Base-by-base conservation (phyloP, 2,113 vertebrate genomes). In the Alexandromys fortis region DNA sequence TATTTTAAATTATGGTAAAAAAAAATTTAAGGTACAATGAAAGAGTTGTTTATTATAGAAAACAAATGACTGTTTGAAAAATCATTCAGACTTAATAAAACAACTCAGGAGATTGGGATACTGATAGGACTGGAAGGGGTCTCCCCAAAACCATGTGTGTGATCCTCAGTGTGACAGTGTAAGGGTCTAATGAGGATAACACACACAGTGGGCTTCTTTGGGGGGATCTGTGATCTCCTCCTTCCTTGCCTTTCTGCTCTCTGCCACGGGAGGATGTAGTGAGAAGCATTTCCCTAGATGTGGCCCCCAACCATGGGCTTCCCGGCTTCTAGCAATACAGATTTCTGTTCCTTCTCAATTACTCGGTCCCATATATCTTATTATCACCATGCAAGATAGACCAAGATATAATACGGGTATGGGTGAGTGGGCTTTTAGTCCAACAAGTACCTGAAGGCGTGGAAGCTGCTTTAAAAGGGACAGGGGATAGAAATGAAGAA, bases 1-100 rank as follows among this genome's bases (percentile, higher is more conserved):
- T 72, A 76, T 26, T 86, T 89, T 58, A 95, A 92, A 92, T 45
- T 10, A 49, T 45, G 77, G 42, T 30, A 92, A 92, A 86, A 33
- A 33, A 68, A 33, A 35, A 35, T 68, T 35, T 61, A 88, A 92
- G 65, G 38, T 85, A 52, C 4, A 47, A 17, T 72, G 78, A 67
- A 67, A n/a, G 90, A 68, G 35, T 52, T 61, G 24, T 83, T 86
- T 75, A 76, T 93, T 61, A 33, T 93, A 73, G 72, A 93, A 86
- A 52, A 81, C 47, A 91, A 89, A 86, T 24, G 67, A 22, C 93
- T 33, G 12, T 26, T 68, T 88, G n/a, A 24, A 87, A 77, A 85
- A 72, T 78, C 7, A 88, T 91, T 78, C 24, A 89, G n/a, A 26
- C 89, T 24, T 91, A 68, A 89, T 85, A 76, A 79, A 35, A 49